Conservation (phyloP, 2,888 invertebrate species). For the Xanthorhoe spadicearia region DNA sequence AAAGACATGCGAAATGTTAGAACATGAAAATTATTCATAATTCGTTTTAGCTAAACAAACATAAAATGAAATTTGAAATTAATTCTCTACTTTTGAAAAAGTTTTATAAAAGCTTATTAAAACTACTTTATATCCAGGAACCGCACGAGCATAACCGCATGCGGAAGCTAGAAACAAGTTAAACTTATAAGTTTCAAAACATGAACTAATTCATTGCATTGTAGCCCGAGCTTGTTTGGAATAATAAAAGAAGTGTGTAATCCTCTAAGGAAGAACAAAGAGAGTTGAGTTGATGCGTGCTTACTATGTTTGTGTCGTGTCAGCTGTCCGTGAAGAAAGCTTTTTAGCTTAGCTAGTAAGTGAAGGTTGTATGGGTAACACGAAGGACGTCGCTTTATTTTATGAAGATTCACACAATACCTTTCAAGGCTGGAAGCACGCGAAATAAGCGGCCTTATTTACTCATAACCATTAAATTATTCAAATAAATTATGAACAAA, state of each 20-base stretch:
- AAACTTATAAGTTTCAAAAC: neutral
- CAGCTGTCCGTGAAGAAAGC: neutral
- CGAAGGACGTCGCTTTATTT: neutral
- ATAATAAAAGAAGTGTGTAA: slow-evolving; percentile 2
- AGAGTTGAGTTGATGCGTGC: slow-evolving; percentile 1
- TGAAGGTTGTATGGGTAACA: neutral
- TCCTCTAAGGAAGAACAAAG: slow-evolving; percentile 2
- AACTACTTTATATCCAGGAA: neutral
- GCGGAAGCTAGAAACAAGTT: neutral
- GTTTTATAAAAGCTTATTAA: neutral
- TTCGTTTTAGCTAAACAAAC: no score
- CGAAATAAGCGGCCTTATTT: neutral
- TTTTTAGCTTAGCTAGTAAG: slow-evolving; percentile 1
- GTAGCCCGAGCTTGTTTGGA: neutral
- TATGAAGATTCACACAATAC: neutral
- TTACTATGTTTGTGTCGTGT: neutral
- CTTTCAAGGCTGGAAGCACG: neutral
- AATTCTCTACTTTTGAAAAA: neutral
- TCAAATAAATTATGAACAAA: neutral
- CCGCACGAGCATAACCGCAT: neutral
- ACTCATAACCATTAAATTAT: neutral
- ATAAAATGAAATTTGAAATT: no score
- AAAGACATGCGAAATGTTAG: no score
- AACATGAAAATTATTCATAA: no score
- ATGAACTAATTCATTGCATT: neutral